A percentile compares a stretch with the other conserved stretches of the same genome.
Evolutionary conservation across 2,797 vertebrate genomes (phyloP).

Genomic region (Lerista edwardsae): DNA sequence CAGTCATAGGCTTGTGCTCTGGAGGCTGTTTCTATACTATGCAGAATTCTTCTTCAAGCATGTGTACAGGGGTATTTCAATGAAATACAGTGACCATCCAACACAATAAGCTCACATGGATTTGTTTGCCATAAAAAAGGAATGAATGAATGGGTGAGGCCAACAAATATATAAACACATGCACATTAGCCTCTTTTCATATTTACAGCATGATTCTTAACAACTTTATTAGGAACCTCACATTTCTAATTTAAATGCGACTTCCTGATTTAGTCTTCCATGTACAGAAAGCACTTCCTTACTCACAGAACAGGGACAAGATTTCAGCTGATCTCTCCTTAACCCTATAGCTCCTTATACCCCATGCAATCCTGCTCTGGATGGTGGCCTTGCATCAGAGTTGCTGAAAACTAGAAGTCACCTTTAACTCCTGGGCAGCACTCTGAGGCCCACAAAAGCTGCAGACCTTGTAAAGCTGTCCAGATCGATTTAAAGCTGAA

Average conservation of each 20-base stretch:
- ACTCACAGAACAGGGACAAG: too few relatives aligned
- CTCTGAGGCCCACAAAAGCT: too few relatives aligned
- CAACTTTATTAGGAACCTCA: too few relatives aligned
- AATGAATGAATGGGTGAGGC: neutral
- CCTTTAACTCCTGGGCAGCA: too few relatives aligned
- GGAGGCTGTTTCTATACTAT: neutral
- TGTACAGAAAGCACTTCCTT: neutral
- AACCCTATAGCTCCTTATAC: too few relatives aligned
- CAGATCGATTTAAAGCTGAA: too few relatives aligned
- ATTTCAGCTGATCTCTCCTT: too few relatives aligned
- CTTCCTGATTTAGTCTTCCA: neutral
- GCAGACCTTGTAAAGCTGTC: too few relatives aligned
- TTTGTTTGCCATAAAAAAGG: neutral
- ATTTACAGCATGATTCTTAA: neutral
- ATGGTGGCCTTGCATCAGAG: too few relatives aligned
- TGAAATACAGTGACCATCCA: neutral
- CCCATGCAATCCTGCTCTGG: too few relatives aligned
- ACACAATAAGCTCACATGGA: neutral
- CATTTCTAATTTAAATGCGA: neutral
- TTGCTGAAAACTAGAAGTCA: too few relatives aligned
- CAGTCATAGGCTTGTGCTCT: too few relatives aligned
- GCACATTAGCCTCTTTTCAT: neutral
- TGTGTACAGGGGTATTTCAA: constrained; percentile 1
- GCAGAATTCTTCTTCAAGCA: neutral
- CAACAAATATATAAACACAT: neutral